A percentile compares a stretch with the other conserved stretches of the same genome.
These are phyloP conservation scores for Drosophila atripex DNA, from an alignment of 2,888 invertebrate genomes.

Conservation along the genomic window DNA sequence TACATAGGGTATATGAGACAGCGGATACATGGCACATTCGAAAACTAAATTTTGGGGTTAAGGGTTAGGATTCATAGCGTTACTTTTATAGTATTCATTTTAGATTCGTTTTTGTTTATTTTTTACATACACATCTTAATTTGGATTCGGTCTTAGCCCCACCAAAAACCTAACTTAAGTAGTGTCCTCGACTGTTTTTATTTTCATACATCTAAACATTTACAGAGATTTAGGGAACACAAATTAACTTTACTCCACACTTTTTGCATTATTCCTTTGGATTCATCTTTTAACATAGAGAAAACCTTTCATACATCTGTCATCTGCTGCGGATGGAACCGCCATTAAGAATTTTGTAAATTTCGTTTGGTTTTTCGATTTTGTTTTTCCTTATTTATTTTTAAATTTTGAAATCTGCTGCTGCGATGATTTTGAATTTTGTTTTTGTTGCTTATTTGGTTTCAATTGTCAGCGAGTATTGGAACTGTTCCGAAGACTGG, in stretches of 20 bases:
- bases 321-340: conserved; percentile 52
- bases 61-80: conserved; percentile 47
- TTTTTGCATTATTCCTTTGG: conserved; percentile 21
- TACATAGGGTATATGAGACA: conserved; percentile 35
- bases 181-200: conserved; percentile 43
- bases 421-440: conserved; percentile 80
- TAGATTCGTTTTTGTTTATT: conserved; percentile 28
- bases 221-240: conserved; percentile 68
- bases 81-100: conserved; percentile 46
- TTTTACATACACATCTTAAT: conserved; percentile 66
- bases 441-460: conserved; percentile 49
- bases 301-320: conserved; percentile 73
- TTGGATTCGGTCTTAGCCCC: conserved; percentile 51
- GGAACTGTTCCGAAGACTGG: conserved; percentile 27
- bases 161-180: conserved; percentile 66
- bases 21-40: conserved; percentile 31
- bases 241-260: conserved; percentile 41
- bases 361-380: conserved; percentile 45
- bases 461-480: conserved; percentile 34
- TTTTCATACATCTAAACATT: conserved; percentile 71
- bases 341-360: conserved; percentile 50
- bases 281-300: conserved; percentile 72
- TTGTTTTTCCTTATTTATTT: conserved; percentile 29
- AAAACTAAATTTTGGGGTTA: conserved; percentile 59
- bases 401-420: conserved; percentile 78